Evolutionary conservation across 2,797 vertebrate species (phyloP), one percentile per base, ranked within the genome.

Genomic region (Mus minutoides): DNA sequence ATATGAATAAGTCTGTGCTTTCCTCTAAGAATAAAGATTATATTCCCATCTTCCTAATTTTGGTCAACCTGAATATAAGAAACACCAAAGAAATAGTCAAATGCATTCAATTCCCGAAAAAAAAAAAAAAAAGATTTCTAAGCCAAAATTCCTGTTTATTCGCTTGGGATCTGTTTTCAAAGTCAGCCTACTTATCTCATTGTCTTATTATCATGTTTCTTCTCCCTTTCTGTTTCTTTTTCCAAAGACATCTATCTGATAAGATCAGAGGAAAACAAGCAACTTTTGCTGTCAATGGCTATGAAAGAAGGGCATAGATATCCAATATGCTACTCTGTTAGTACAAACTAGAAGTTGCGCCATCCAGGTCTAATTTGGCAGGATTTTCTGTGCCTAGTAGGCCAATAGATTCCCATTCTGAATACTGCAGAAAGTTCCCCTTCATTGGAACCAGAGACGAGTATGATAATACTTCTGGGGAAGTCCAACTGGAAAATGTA

Each of bases 401-500:
- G 84, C 92, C 95, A 95, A 98, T 78, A 94, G 56, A 97, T 92
- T 96, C 54, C 76, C 93, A 76, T 92, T 94, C 91, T 92, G 71
- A 96, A 78, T 78, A 94, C 43, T 97, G 88, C 71, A 93, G 91
- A 95, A 97, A 92, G 64, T 90, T 91, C 92, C 86, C 37, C 89
- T 67, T 49, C 34, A n/a, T 11, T 94, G 97, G 97, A 97, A 97
- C 83, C 83, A 96, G 96, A 97, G 86, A 91, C 86, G n/a, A 62
- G 9, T 31, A 78, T 58, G 91, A 97, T 97, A 97, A 86, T 95
- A 19, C 76, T 82, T 95, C 92, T 94, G 80, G 84, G 96, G 95
- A 97, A 85, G 96, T 97, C 94, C 88, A 88, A 92, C 83, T 96
- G 92, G 97, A 96, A 97, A 97, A 92, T 92, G 90, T 73, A 94